phyloP scores from a whole-genome alignment of 2,888 invertebrate genomes.

The Caenorhabditis uteleia region DNA sequence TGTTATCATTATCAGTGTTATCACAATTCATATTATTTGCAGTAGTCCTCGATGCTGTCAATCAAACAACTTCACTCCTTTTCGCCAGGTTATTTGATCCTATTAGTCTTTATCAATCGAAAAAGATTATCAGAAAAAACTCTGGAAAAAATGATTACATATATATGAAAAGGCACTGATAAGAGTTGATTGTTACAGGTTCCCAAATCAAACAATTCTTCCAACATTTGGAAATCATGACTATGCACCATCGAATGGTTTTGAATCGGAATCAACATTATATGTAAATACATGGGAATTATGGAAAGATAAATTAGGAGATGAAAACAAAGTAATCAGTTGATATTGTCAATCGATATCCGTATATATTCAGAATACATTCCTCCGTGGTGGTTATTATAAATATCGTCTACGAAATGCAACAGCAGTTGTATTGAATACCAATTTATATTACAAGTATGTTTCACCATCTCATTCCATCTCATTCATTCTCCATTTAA shows the following conservation, averaged over 20 bases:
- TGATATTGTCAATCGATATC: background rate
- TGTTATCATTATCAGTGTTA: slow-evolving; percentile 29
- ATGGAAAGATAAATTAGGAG: slow-evolving; percentile 56
- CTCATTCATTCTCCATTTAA: background rate
- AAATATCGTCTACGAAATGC: slow-evolving; percentile 40
- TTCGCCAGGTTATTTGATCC: slow-evolving; percentile 38
- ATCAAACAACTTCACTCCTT: slow-evolving; percentile 40
- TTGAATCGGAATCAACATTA: slow-evolving; percentile 40
- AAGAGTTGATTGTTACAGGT: too few species aligned
- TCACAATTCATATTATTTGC: slow-evolving; percentile 6
- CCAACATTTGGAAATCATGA: slow-evolving; percentile 68
- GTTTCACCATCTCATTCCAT: slow-evolving; percentile 4
- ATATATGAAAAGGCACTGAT: slow-evolving; percentile 4
- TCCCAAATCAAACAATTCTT: slow-evolving; percentile 49
- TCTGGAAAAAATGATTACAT: slow-evolving; percentile 12
- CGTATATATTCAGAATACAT: slow-evolving; percentile 40
- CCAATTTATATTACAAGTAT: slow-evolving; percentile 64
- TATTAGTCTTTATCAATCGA: too few species aligned
- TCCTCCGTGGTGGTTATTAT: slow-evolving; percentile 65
- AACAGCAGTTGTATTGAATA: slow-evolving; percentile 61
- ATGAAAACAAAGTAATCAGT: slow-evolving; percentile 51
- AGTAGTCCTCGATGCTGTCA: slow-evolving; percentile 42
- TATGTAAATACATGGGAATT: slow-evolving; percentile 47
- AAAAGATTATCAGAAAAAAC: slow-evolving; percentile 3
- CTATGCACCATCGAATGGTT: slow-evolving; percentile 61